Evolutionary conservation across 2,888 invertebrate species (phyloP).

Genomic region (Neoitamus cyanurus): DNA sequence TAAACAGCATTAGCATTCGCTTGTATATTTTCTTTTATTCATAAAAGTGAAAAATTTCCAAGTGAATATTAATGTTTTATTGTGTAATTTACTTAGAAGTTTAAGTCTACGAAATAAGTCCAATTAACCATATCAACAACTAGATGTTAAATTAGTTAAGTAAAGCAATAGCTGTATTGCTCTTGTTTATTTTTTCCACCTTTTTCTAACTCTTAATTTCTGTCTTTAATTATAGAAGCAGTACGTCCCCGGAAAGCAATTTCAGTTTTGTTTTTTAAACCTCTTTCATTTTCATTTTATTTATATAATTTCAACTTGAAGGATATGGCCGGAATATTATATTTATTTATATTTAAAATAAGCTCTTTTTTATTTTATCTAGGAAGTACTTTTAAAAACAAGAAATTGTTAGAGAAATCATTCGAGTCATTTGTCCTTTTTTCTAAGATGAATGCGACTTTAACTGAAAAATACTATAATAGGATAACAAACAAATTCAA

Average conservation of each 20-base stretch:
- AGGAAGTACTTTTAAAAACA: background rate
- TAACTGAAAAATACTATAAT: background rate
- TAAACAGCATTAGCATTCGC: slow-evolving; percentile 10
- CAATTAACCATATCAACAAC: slow-evolving; percentile 19
- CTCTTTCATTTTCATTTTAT: background rate
- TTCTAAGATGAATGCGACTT: slow-evolving; percentile 54
- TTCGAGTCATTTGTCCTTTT: slow-evolving; percentile 60
- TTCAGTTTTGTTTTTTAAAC: background rate
- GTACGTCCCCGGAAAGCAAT: background rate
- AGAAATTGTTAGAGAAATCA: slow-evolving; percentile 20
- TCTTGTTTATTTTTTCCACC: background rate
- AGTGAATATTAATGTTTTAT: slow-evolving; percentile 2
- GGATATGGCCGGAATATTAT: slow-evolving; percentile 6
- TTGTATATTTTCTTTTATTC: background rate
- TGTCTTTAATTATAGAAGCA: slow-evolving; percentile 14
- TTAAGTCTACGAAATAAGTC: slow-evolving; percentile 9
- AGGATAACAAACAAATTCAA: background rate
- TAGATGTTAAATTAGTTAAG: slow-evolving; percentile 14
- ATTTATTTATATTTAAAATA: slow-evolving; percentile 22
- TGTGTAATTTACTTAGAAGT: background rate
- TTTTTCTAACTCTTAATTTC: background rate
- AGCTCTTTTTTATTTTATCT: background rate
- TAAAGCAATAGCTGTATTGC: background rate
- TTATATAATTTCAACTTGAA: background rate
- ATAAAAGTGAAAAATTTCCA: background rate